Base-by-base conservation (phyloP, 2,888 invertebrate species). In the Diadegma fenestrale region DNA sequence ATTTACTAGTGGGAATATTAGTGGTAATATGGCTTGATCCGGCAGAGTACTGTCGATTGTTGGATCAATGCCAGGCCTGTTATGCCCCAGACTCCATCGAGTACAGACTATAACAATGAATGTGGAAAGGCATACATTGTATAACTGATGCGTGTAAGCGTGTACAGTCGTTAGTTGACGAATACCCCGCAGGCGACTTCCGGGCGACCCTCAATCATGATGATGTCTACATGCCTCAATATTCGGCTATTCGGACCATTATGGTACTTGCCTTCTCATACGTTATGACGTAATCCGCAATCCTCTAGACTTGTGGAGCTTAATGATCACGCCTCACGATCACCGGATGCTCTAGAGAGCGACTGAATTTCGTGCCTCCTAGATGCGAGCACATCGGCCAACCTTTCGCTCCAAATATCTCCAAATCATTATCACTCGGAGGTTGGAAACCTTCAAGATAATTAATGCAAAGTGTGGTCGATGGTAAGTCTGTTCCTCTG, bases 51-150 rank as follows among this genome's bases (percentile, higher is more conserved):
- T 71, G 64, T 80, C 85, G 82, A 82, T 85, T 69, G 68, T 82
- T 85, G 75, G 79, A 85, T 85, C 82, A 66, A 82, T 76, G 82
- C 82, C 79, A 82, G 58, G 33, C 19, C 17, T 37, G 73, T 51
- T 58, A 72, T 51, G 51, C 48, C 48, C 14, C 30, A 19, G 63
- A 33, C 75, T 75, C 58, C 61, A 73, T 63, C 41, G 58, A 37
- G n/a, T 41, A 43, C 33, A 19, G 22, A 17, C 45, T 68, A 68
- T 68, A 78, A 68, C 68, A 68, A 78, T 54, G 58, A 54, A 69
- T 30, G 54, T 58, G 54, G 68, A 54, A 71, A 79, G 26, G 41
- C 63, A 48, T 63, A 22, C 30, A 64, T 10, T 51, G 12, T 64
- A 64, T 64, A 63, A 30, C 41, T 26, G 58, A 73, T 75, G 33